phyloP scores from a whole-genome alignment of 2,113 vertebrate species.

The Perca schrenkii region DNA sequence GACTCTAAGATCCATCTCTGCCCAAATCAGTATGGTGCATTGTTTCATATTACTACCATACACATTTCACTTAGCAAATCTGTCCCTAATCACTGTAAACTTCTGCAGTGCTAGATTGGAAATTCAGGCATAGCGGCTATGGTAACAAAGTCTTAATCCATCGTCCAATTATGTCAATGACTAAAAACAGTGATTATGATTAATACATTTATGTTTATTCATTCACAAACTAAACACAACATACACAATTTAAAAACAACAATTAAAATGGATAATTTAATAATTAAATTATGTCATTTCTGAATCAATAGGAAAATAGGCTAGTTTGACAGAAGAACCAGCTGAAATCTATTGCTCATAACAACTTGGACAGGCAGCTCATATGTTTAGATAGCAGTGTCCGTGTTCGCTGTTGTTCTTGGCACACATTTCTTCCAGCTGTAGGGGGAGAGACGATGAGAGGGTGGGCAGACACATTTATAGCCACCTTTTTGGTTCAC shows the following conservation, averaged over 20 bases:
- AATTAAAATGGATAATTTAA: neutral
- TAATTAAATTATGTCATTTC: neutral
- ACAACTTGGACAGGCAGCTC: neutral
- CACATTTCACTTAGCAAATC: too few species aligned
- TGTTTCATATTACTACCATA: too few species aligned
- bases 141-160: too few species aligned
- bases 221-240: neutral
- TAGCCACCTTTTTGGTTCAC: conserved; percentile 73
- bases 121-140: too few species aligned
- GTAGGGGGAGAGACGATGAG: conserved; percentile 64
- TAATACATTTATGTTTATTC: neutral
- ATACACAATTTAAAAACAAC: neutral
- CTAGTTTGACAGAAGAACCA: neutral
- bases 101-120: too few species aligned
- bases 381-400: conserved; percentile 17
- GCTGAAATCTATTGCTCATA: neutral
- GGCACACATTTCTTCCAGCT: conserved; percentile 74
- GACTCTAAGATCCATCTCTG: too few species aligned
- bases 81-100: too few species aligned
- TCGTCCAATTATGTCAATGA: neutral
- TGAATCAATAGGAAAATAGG: neutral
- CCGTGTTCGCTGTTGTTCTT: conserved; percentile 12
- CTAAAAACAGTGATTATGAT: neutral
- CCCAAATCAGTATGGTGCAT: too few species aligned
- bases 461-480: conserved; percentile 75